Evolutionary conservation across 2,113 vertebrate species (phyloP).

Genomic region (Scomber scombrus): DNA sequence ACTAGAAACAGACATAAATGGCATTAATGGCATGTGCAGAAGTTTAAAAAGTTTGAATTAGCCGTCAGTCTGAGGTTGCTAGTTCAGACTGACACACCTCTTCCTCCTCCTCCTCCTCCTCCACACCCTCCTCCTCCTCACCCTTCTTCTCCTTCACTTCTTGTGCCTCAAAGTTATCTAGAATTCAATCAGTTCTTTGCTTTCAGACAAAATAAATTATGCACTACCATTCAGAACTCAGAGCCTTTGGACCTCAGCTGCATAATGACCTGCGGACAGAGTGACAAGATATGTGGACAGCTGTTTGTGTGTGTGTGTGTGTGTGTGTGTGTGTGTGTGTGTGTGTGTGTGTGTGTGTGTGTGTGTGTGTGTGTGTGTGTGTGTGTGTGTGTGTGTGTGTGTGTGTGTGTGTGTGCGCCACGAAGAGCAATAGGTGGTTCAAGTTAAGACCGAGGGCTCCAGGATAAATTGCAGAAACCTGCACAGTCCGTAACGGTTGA

Average conservation of each 20-base stretch:
- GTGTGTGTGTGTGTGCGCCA: constrained; percentile 5
- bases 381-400: constrained; percentile 9
- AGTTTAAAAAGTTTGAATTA: neutral
- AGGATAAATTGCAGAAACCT: constrained; percentile 67
- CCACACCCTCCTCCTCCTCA: neutral
- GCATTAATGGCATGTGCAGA: neutral
- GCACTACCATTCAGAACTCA: constrained; percentile 66
- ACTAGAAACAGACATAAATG: neutral
- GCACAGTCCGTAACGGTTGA: constrained; percentile 63
- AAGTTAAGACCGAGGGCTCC: constrained; percentile 23
- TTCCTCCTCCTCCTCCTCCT: constrained; percentile 1
- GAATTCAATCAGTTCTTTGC: constrained; percentile 55
- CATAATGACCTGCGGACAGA: constrained; percentile 61
- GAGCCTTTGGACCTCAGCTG: constrained; percentile 49
- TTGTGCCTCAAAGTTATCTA: constrained; percentile 57
- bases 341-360: constrained; percentile 11
- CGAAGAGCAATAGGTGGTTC: constrained; percentile 2
- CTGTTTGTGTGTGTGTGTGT: constrained; percentile 4
- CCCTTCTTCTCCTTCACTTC: constrained; percentile 16
- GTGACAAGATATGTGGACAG: constrained; percentile 35
- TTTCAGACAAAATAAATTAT: constrained; percentile 72
- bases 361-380: constrained; percentile 12
- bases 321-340: constrained; percentile 13
- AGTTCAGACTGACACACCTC: too few relatives aligned
- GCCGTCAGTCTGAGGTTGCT: too few relatives aligned